A percentile compares a stretch with the other conserved stretches of the same genome.
Evolutionary conservation across 1,140 invertebrate species (phyloP).

Genomic region (Microplitis mediator): DNA sequence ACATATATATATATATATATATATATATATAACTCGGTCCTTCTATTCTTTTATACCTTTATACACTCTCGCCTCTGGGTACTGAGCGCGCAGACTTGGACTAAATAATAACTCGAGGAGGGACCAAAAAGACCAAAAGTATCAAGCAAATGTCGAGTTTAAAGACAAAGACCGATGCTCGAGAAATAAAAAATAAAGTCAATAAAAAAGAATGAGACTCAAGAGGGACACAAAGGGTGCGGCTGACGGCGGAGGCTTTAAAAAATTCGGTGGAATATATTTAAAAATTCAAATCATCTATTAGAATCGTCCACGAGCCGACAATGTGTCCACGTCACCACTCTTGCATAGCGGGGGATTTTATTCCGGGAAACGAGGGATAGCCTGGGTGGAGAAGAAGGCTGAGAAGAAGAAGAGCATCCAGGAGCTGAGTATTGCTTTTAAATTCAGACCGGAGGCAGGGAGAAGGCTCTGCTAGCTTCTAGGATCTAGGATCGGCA

Average conservation of each 20-base stretch:
- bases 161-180: no score
- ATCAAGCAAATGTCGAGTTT: not conserved
- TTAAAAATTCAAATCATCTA: slow-evolving; percentile 59
- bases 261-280: slow-evolving; percentile 43
- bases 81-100: not conserved
- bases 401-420: no score
- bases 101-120: no score
- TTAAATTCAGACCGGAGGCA: no score
- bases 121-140: not conserved
- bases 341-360: slow-evolving; percentile 21
- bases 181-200: not conserved
- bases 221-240: slow-evolving; percentile 35
- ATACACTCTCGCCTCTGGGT: slow-evolving; percentile 11
- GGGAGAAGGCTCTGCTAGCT: no score
- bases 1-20: no score
- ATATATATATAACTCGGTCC: not conserved
- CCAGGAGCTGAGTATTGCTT: no score
- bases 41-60: not conserved
- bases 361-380: slow-evolving; percentile 16
- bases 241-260: not conserved
- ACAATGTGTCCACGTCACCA: slow-evolving; percentile 42
- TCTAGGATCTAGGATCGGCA: no score
- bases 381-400: no score
- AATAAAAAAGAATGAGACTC: slow-evolving; percentile 30
- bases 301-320: slow-evolving; percentile 46